These are phyloP conservation scores for Clepsis dumicolana DNA, from an alignment of 2,888 invertebrate genomes.

Conservation along the genomic window DNA sequence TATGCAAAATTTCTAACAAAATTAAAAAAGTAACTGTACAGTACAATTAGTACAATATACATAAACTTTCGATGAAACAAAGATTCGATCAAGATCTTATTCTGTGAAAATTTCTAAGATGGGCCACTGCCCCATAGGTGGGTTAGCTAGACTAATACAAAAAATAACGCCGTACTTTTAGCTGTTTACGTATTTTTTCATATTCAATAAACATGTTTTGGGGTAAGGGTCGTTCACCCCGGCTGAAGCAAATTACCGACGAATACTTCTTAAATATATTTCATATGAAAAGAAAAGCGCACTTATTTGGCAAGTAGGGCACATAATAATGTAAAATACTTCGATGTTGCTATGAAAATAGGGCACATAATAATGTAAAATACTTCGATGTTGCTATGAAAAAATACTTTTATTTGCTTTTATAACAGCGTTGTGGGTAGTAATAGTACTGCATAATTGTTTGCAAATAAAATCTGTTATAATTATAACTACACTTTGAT, in stretches of 20 bases:
- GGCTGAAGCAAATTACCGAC: constrained; percentile 9
- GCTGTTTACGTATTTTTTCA: constrained; percentile 30
- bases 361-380: too few species aligned
- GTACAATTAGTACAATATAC: too few species aligned
- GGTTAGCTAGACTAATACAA: not conserved
- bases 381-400: too few species aligned
- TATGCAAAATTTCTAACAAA: too few species aligned
- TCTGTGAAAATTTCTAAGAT: not conserved
- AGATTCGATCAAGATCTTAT: not conserved
- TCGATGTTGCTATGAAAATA: not conserved
- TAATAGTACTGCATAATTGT: too few species aligned
- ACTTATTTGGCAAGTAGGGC: constrained; percentile 20
- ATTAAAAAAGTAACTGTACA: too few species aligned
- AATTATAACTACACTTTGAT: not conserved
- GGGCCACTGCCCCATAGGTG: too few species aligned
- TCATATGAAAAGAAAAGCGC: constrained; percentile 15
- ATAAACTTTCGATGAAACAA: not conserved
- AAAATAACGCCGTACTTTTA: constrained; percentile 10
- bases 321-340: constrained; percentile 10
- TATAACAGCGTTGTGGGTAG: too few species aligned
- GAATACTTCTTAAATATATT: constrained; percentile 19
- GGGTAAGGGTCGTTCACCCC: constrained; percentile 24
- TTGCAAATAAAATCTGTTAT: too few species aligned
- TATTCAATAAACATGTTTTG: constrained; percentile 34
- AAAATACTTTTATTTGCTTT: too few species aligned